A percentile compares a stretch with the other conserved stretches of the same genome.
Evolutionary conservation across 2,888 invertebrate species (phyloP).

Genomic region (Orchestes rusci): DNA sequence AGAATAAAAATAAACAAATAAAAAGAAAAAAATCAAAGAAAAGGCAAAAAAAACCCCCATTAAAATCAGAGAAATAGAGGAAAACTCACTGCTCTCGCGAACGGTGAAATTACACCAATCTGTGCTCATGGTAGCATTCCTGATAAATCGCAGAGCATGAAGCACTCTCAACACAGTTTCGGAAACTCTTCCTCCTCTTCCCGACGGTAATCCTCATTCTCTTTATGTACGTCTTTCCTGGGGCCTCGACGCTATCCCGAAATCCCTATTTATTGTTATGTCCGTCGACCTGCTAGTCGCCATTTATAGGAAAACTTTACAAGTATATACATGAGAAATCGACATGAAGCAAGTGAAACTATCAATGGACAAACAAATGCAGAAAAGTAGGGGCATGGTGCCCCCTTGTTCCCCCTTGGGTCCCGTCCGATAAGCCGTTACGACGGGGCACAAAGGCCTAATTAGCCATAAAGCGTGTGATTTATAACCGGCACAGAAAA

Average conservation of each 20-base stretch:
- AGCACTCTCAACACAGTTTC: too few relatives aligned
- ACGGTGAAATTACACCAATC: too few relatives aligned
- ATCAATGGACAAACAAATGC: too few relatives aligned
- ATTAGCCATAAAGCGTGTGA: conserved; percentile 60
- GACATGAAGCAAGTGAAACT: too few relatives aligned
- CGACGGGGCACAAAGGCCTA: conserved; percentile 48
- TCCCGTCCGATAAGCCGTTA: conserved; percentile 47
- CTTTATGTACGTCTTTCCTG: conserved; percentile 23
- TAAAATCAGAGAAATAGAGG: too few relatives aligned
- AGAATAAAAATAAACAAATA: too few relatives aligned
- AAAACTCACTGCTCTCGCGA: too few relatives aligned
- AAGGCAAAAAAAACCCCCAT: too few relatives aligned
- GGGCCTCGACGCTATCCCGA: conserved; percentile 18
- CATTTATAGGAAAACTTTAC: conserved; percentile 17
- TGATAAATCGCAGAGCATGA: too few relatives aligned
- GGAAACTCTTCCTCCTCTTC: conserved; percentile 6
- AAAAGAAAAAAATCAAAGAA: too few relatives aligned
- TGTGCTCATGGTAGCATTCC: too few relatives aligned
- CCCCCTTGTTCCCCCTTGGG: conserved; percentile 13
- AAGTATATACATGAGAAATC: conserved; percentile 16
- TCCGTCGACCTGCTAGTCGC: conserved; percentile 18
- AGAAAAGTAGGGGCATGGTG: neutral
- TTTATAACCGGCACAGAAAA: conserved; percentile 56
- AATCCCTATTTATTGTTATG: conserved; percentile 23
- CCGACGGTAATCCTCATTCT: conserved; percentile 22